Evolutionary conservation across 2,888 invertebrate species (phyloP).

Genomic region (Autographa gamma): DNA sequence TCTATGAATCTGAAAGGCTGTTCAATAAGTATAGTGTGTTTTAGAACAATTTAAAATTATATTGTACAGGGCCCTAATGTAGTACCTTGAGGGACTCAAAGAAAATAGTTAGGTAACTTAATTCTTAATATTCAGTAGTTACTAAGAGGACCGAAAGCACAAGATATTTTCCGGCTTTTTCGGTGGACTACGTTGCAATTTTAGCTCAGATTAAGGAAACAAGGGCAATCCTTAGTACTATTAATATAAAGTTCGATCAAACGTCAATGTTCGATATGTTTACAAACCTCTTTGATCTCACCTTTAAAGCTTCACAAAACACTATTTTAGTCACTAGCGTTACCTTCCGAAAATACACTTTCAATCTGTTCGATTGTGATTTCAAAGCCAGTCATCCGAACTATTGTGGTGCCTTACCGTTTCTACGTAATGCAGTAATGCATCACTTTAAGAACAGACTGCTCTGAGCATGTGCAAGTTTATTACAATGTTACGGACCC

Average conservation of each 20-base stretch:
- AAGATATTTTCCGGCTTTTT: too few relatives aligned
- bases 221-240: not conserved
- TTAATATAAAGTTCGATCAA: not conserved
- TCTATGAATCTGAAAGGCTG: not conserved
- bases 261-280: conserved; percentile 17
- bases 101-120: too few relatives aligned
- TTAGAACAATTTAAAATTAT: too few relatives aligned
- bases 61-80: not conserved
- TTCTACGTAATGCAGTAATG: conserved; percentile 18
- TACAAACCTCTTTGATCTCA: conserved; percentile 41
- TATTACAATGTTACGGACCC: conserved; percentile 41
- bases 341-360: conserved; percentile 21
- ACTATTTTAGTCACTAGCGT: conserved; percentile 31
- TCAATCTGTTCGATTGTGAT: conserved; percentile 18
- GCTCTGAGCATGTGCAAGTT: conserved; percentile 36
- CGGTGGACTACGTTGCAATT: too few relatives aligned
- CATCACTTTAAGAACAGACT: conserved; percentile 12
- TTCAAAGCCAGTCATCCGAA: conserved; percentile 12
- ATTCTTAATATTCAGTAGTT: too few relatives aligned
- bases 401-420: not conserved
- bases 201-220: not conserved
- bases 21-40: too few relatives aligned
- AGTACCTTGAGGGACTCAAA: not conserved
- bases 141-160: too few relatives aligned
- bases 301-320: conserved; percentile 24